phyloP scores from a whole-genome alignment of 2,888 invertebrate species.

The Apoderus coryli region DNA sequence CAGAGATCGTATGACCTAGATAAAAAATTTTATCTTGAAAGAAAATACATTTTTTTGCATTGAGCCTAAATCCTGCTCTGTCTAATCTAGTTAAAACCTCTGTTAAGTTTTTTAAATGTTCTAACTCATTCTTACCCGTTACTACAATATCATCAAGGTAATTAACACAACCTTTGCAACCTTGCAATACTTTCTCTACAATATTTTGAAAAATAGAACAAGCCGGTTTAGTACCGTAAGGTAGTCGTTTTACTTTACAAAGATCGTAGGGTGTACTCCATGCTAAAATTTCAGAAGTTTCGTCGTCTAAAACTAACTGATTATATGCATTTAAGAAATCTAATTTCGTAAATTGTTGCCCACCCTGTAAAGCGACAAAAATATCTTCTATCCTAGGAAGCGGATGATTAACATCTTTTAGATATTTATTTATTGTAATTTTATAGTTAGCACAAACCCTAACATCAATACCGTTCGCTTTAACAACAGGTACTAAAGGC shows the following conservation, averaged over 20 bases:
- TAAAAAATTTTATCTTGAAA: slow-evolving; percentile 18
- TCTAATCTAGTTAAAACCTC: slow-evolving; percentile 8
- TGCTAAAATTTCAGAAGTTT: slow-evolving; percentile 22
- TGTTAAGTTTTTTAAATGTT: slow-evolving; percentile 15
- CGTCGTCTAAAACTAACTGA: slow-evolving; percentile 15
- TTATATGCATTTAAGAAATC: slow-evolving; percentile 12
- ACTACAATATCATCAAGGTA: slow-evolving; percentile 24
- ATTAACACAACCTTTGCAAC: slow-evolving; percentile 11
- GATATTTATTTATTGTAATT: slow-evolving; percentile 18
- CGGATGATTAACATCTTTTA: slow-evolving; percentile 10
- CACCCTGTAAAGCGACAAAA: slow-evolving; percentile 5
- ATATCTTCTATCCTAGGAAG: slow-evolving; percentile 8
- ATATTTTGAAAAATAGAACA: too few relatives aligned
- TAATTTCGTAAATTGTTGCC: slow-evolving; percentile 7
- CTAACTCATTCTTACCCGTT: slow-evolving; percentile 13
- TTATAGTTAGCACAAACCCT: slow-evolving; percentile 18
- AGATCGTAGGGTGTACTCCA: slow-evolving; percentile 12
- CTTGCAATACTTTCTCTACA: too few relatives aligned
- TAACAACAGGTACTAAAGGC: slow-evolving; percentile 6
- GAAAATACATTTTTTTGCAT: slow-evolving; percentile 22
- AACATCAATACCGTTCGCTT: slow-evolving; percentile 11
- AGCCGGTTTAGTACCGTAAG: too few relatives aligned
- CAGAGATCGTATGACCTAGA: slow-evolving; percentile 9
- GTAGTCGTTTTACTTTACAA: slow-evolving; percentile 18
- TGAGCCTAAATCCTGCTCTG: slow-evolving; percentile 20